phyloP scores from a whole-genome alignment of 2,797 vertebrate species.

The Amphiprion clarkii region DNA sequence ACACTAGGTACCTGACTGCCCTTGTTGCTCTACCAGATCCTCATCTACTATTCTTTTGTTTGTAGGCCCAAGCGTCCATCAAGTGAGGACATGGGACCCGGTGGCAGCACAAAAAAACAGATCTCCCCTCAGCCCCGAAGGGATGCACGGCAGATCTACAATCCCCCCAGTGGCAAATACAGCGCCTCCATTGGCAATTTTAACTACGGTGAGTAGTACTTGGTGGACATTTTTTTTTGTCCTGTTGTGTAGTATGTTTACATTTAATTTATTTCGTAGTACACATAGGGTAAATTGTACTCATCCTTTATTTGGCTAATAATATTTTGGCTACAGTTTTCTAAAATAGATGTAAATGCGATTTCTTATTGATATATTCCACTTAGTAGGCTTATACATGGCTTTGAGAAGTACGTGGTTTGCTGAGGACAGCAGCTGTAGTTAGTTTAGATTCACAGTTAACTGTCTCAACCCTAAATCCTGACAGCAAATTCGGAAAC shows the following conservation, averaged over 20 bases:
- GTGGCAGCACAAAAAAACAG: conserved; percentile 90
- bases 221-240: neutral
- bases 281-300: neutral
- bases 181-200: conserved; percentile 95
- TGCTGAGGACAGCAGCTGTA: too few relatives aligned
- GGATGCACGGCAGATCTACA: conserved; percentile 97
- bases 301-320: neutral
- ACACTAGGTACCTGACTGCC: neutral
- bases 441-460: too few relatives aligned
- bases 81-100: conserved; percentile 89
- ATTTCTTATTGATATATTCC: too few relatives aligned
- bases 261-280: neutral
- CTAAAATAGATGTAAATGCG: too few relatives aligned
- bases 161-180: conserved; percentile 98
- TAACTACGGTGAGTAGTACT: conserved; percentile 88
- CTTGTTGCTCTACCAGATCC: neutral
- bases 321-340: neutral
- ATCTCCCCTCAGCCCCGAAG: conserved; percentile 90
- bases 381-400: neutral
- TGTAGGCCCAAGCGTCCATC: conserved; percentile 87
- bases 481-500: too few relatives aligned
- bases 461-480: too few relatives aligned
- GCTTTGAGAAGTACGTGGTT: neutral
- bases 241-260: neutral
- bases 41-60: neutral